Evolutionary conservation across 2,888 invertebrate species (phyloP).

Genomic region (Pandemis heparana): DNA sequence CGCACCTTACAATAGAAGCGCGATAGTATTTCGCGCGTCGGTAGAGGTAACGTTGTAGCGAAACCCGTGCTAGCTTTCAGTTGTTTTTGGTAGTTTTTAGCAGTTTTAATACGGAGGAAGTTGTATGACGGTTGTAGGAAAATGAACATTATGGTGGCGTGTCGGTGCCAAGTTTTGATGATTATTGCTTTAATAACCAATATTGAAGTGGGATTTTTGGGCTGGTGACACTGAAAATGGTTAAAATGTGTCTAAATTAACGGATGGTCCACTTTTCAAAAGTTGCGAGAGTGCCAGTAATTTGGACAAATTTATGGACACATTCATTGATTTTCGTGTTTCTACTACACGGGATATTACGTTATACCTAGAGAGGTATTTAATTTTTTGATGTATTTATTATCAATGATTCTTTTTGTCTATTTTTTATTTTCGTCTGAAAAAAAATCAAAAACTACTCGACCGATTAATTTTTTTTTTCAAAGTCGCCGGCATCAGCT

Average conservation of each 20-base stretch:
- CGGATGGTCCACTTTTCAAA: background rate
- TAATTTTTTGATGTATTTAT: no score
- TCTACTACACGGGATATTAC: no score
- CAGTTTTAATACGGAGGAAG: slow-evolving; percentile 40
- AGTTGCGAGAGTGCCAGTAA: no score
- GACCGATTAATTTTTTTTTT: no score
- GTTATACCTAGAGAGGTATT: no score
- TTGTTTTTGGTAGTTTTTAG: slow-evolving; percentile 39
- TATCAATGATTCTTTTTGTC: no score
- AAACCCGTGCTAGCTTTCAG: slow-evolving; percentile 22
- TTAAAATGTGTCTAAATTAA: slow-evolving; percentile 17
- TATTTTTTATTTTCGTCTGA: no score
- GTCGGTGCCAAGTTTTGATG: slow-evolving; percentile 80
- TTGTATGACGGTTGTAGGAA: slow-evolving; percentile 26
- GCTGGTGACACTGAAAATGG: slow-evolving; percentile 46
- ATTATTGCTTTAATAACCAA: slow-evolving; percentile 85
- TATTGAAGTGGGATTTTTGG: slow-evolving; percentile 72
- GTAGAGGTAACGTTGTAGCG: slow-evolving; percentile 25
- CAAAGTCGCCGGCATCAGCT: no score
- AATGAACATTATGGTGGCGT: slow-evolving; percentile 63
- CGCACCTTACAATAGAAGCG: background rate
- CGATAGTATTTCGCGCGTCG: background rate
- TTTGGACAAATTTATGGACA: no score
- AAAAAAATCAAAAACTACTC: no score
- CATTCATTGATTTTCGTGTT: no score